Base-by-base conservation (phyloP, 2,888 invertebrate genomes). In the Chrysolina haemoptera region DNA sequence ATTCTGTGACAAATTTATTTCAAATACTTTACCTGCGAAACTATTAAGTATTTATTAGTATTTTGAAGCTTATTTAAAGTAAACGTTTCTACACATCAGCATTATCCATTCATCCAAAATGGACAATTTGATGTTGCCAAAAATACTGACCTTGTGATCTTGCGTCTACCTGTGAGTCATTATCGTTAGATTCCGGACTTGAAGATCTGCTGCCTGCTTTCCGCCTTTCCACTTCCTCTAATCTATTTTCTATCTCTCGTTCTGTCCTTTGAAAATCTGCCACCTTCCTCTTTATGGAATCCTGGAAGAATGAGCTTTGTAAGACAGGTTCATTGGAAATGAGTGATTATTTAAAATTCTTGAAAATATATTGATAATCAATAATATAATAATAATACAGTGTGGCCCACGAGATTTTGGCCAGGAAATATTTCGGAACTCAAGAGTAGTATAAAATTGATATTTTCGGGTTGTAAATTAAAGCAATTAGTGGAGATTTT, bases 231-330 rank as follows among this genome's bases (percentile, higher is more conserved):
- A 92, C 92, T 78, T 91, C 91, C 3, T 92, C 90, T 76, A 94
- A 89, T 85, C 86, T 89, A 62, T 93, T 92, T 85, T 95, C 95
- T 78, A 95, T 95, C 84, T 94, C 94, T 67, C 92, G 91, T 83
- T 94, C 92, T n/a, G 92, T 94, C 81, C 92, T 92, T 84, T 92
- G 91, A 87, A 95, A 95, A 66, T 94, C 93, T 70, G 89, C 88
- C 80, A 93, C 91, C 79, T 92, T 91, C 75, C 91, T 90, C 91
- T 94, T 93, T 81, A 87, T 87, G 0, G 82, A 80, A 50, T 86
- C 85, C 87, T 87, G 70, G 48, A 76, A 48, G 18, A 71, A 40
- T 63, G 20, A 62, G 8, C n/a, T n/a, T n/a, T n/a, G n/a, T n/a
- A n/a, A n/a, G n/a, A n/a, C 20, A 27, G 27, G 5, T 27, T 3